Evolutionary conservation across 2,888 invertebrate species (phyloP).

Genomic region (Perithous albicinctus): DNA sequence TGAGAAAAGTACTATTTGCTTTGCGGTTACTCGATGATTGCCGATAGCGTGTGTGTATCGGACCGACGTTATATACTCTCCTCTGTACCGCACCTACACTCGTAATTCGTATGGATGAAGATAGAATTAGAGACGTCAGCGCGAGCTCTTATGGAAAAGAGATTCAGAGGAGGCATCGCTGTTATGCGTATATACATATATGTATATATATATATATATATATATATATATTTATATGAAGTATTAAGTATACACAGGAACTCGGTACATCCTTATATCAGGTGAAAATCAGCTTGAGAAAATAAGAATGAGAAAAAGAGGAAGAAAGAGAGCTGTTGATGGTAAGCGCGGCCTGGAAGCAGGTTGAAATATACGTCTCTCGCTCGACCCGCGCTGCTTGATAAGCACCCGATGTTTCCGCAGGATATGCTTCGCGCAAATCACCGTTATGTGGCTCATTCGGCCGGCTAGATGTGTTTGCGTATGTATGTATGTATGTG

Average conservation of each 20-base stretch:
- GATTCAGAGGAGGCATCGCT: background rate
- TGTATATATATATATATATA: background rate
- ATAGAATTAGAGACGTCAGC: constrained; percentile 4
- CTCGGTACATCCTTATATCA: constrained; percentile 32
- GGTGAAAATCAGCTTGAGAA: constrained; percentile 57
- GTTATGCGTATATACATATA: background rate
- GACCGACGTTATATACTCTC: too few species aligned
- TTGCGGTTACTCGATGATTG: constrained; percentile 73
- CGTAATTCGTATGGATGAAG: constrained; percentile 10
- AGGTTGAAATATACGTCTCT: constrained; percentile 72
- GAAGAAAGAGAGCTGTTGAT: constrained; percentile 57
- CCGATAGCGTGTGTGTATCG: constrained; percentile 63
- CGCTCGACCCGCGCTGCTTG: constrained; percentile 72
- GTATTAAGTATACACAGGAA: too few species aligned
- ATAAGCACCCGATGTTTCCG: constrained; percentile 78
- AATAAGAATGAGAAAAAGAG: constrained; percentile 49
- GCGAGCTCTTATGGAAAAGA: background rate
- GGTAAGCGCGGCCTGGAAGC: constrained; percentile 45
- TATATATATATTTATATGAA: background rate
- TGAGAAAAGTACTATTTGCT: constrained; percentile 74
- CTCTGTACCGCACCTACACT: constrained; percentile 30
- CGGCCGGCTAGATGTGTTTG: constrained; percentile 58
- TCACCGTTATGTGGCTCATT: constrained; percentile 75
- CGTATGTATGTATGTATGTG: too few species aligned
- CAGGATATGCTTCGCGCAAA: constrained; percentile 78